These are phyloP conservation scores for Toxotes chatareus DNA, from an alignment of 2,113 vertebrate genomes.

Conservation along the genomic window DNA sequence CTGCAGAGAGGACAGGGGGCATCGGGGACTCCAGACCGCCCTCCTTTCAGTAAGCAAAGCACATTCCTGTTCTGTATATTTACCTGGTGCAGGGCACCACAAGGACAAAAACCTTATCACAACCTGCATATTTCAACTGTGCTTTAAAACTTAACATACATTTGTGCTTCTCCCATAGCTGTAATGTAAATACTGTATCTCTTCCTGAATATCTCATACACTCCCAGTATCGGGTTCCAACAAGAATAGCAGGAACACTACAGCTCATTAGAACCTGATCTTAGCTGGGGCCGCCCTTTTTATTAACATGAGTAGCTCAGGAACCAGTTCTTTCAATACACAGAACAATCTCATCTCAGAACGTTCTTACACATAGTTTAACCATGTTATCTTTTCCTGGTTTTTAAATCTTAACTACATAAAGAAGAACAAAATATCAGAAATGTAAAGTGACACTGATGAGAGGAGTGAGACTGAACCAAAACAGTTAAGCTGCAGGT, in stretches of 20 bases:
- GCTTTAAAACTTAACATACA: not conserved
- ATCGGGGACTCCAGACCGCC: constrained; percentile 94
- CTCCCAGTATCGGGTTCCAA: constrained; percentile 56
- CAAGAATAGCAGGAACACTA: constrained; percentile 41
- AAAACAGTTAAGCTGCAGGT: no score
- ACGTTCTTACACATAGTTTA: not conserved
- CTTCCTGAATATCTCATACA: constrained; percentile 39
- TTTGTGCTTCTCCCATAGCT: not conserved
- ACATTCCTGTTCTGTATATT: not conserved
- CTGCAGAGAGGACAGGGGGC: constrained; percentile 90
- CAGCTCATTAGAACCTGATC: constrained; percentile 62
- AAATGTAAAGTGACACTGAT: not conserved
- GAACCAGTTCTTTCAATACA: not conserved
- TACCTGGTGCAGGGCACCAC: not conserved
- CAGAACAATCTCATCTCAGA: not conserved
- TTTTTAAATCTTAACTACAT: no score
- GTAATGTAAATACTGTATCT: constrained; percentile 27
- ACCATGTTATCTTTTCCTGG: not conserved
- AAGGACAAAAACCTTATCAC: not conserved
- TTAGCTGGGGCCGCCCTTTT: constrained; percentile 39
- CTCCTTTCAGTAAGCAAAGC: constrained; percentile 91
- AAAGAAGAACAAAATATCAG: no score
- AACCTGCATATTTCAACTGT: not conserved
- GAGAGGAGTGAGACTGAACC: not conserved
- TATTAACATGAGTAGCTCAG: constrained; percentile 9